These are phyloP conservation scores for Eublepharis macularius DNA, from an alignment of 2,113 vertebrate genomes.

Conservation along the genomic window DNA sequence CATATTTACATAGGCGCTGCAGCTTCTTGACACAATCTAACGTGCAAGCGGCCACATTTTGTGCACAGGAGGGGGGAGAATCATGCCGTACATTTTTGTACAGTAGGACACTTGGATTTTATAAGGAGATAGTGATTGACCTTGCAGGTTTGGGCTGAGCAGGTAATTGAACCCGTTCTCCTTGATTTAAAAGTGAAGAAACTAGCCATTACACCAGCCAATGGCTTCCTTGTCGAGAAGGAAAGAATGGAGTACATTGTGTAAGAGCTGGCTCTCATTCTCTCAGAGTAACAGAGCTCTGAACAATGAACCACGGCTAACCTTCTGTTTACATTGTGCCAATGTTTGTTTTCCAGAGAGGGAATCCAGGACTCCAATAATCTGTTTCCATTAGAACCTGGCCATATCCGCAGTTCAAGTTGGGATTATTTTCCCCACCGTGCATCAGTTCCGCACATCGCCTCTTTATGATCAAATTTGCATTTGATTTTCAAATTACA, in stretches of 20 bases:
- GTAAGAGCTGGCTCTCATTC: too few relatives aligned
- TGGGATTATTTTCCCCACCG: constrained; percentile 2
- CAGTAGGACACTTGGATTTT: too few relatives aligned
- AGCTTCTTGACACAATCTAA: too few relatives aligned
- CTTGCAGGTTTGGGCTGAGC: neutral
- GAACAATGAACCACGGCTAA: neutral
- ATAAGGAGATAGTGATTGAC: neutral
- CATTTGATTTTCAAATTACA: neutral
- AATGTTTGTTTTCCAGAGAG: constrained; percentile 13
- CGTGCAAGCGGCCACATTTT: too few relatives aligned
- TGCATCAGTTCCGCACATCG: neutral
- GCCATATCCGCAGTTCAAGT: neutral
- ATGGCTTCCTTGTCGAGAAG: neutral
- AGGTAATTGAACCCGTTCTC: neutral
- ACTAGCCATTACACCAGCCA: neutral
- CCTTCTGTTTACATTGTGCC: constrained; percentile 2
- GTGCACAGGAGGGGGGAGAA: too few relatives aligned
- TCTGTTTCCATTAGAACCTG: constrained; percentile 3
- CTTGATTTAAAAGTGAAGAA: neutral
- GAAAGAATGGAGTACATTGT: neutral
- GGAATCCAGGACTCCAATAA: constrained; percentile 2
- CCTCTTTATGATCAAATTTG: neutral
- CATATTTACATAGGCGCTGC: too few relatives aligned
- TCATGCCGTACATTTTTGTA: too few relatives aligned
- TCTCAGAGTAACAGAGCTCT: neutral